Percentiles rank a stretch among this genome's conserved stretches.
Evolutionary conservation across 2,888 invertebrate species (phyloP).

Genomic region (Thecocarcelia acutangulata): DNA sequence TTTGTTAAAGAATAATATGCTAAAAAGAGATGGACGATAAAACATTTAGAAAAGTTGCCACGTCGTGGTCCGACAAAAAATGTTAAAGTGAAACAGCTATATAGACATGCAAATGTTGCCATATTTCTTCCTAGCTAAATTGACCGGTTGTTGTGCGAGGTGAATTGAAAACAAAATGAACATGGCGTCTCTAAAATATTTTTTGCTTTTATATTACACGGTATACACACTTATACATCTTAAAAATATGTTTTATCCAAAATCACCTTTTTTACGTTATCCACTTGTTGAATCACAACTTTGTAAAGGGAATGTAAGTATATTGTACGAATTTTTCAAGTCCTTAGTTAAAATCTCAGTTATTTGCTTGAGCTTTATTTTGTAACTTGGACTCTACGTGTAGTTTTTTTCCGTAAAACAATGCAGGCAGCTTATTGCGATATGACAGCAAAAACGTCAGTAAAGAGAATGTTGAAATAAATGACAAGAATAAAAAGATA

Average conservation of each 20-base stretch:
- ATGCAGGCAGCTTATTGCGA: slow-evolving; percentile 28
- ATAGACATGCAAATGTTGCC: slow-evolving; percentile 48
- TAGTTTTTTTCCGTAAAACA: slow-evolving; percentile 43
- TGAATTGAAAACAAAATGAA: slow-evolving; percentile 53
- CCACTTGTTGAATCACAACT: slow-evolving; percentile 78
- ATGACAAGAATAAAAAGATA: slow-evolving; percentile 7
- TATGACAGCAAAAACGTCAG: slow-evolving; percentile 50
- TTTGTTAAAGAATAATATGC: slow-evolving; percentile 50
- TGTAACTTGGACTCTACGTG: slow-evolving; percentile 8
- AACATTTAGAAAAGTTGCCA: slow-evolving; percentile 74
- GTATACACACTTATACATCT: slow-evolving; percentile 49
- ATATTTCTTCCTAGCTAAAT: slow-evolving; percentile 10
- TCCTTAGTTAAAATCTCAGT: slow-evolving; percentile 15
- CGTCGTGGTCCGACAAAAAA: slow-evolving; percentile 72
- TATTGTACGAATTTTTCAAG: slow-evolving; percentile 14
- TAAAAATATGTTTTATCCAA: slow-evolving; percentile 78
- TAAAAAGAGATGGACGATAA: slow-evolving; percentile 44
- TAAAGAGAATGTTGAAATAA: slow-evolving; percentile 23
- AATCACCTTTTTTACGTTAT: slow-evolving; percentile 79
- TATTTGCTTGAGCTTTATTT: slow-evolving; percentile 21
- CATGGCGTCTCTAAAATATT: slow-evolving; percentile 49
- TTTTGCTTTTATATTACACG: slow-evolving; percentile 48
- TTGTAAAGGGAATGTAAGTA: slow-evolving; percentile 79
- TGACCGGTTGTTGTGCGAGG: slow-evolving; percentile 45
- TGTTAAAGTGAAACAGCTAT: slow-evolving; percentile 59